Conservation (phyloP, 2,888 invertebrate species). For the Noctua comes region DNA sequence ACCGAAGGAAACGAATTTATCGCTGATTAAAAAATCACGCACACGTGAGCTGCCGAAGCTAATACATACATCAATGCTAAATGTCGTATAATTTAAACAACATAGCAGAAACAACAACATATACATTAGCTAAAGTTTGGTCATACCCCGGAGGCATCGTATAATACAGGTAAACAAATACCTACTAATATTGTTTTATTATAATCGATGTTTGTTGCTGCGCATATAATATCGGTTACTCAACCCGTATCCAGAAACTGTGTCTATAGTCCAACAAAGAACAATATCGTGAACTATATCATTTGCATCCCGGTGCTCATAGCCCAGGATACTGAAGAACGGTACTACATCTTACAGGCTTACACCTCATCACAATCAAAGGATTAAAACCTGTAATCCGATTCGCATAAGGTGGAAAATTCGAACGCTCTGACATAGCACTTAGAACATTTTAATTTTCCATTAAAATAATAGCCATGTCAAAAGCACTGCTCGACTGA, state of each 20-base stretch:
- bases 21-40: constrained; percentile 33
- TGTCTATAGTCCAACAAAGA: constrained; percentile 64
- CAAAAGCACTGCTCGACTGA: constrained; percentile 85
- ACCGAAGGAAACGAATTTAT: constrained; percentile 9
- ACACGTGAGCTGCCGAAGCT: constrained; percentile 36
- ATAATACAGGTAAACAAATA: constrained; percentile 63
- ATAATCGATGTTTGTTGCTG: constrained; percentile 57
- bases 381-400: constrained; percentile 50
- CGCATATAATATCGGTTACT: constrained; percentile 47
- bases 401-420: constrained; percentile 59
- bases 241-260: constrained; percentile 46
- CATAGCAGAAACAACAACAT: constrained; percentile 40
- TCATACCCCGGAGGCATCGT: constrained; percentile 49
- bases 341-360: constrained; percentile 63
- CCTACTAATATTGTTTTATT: constrained; percentile 58
- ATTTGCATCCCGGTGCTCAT: constrained; percentile 78
- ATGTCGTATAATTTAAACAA: constrained; percentile 51
- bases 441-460: constrained; percentile 69
- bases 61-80: constrained; percentile 42
- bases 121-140: constrained; percentile 50
- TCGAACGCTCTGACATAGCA: constrained; percentile 27
- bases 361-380: constrained; percentile 45
- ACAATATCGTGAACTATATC: constrained; percentile 75
- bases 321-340: constrained; percentile 72
- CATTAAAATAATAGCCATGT: constrained; percentile 85